phyloP scores from a whole-genome alignment of 2,113 vertebrate genomes.

The Alethe diademata region DNA sequence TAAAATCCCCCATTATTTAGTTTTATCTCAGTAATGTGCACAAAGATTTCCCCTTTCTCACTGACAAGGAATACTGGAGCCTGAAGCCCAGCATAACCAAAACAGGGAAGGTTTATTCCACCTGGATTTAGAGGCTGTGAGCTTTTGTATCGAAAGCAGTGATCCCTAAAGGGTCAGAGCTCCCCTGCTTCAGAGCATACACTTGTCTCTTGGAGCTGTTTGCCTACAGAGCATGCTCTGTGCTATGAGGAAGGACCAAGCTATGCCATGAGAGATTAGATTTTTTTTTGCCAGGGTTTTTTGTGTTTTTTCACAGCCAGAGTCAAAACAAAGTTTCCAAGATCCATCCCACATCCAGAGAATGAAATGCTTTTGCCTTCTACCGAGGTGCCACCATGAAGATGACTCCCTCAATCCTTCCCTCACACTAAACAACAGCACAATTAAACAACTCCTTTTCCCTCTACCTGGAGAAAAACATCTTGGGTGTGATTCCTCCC shows the following conservation, averaged over 20 bases:
- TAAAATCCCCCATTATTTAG: background rate
- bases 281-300: background rate
- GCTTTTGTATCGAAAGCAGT: background rate
- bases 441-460: background rate
- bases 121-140: background rate
- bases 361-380: background rate
- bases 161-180: background rate
- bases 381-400: accelerated
- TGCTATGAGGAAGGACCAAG: background rate
- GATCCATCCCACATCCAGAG: background rate
- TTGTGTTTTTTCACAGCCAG: background rate
- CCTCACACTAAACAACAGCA: background rate
- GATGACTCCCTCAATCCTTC: background rate
- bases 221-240: background rate
- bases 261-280: background rate
- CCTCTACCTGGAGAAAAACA: background rate
- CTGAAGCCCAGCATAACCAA: background rate
- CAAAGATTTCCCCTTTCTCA: background rate
- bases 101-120: background rate
- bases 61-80: background rate
- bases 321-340: background rate
- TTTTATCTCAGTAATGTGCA: background rate
- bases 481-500: background rate
- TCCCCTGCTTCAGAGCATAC: background rate
- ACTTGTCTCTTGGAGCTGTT: background rate